Conservation (phyloP, 2,888 invertebrate genomes). For the Harmothoe impar region DNA sequence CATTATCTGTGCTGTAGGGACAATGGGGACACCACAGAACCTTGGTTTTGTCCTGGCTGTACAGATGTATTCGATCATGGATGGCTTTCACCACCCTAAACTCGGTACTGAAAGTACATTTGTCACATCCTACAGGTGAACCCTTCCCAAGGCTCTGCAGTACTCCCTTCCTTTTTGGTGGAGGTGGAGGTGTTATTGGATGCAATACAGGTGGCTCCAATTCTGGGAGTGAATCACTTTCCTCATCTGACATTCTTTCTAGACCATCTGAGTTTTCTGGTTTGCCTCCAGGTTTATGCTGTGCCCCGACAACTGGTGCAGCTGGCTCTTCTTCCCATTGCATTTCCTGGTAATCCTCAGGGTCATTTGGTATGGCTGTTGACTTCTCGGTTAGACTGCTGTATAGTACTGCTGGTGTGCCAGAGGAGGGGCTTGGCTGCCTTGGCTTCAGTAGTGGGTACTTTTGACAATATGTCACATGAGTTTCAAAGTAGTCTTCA, state of each 20-base stretch:
- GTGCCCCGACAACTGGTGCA: background rate
- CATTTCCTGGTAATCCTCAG: background rate
- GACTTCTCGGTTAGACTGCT: too few relatives aligned
- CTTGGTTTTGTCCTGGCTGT: conserved; percentile 28
- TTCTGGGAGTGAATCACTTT: conserved; percentile 17
- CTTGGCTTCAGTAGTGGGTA: background rate
- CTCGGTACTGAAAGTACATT: conserved; percentile 35
- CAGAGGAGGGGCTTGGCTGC: background rate
- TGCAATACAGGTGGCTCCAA: background rate
- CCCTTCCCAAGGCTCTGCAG: conserved; percentile 51
- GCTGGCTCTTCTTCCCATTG: background rate
- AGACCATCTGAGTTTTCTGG: background rate
- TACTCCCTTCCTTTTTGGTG: background rate
- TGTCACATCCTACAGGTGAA: background rate
- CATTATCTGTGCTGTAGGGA: conserved; percentile 46
- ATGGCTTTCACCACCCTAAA: conserved; percentile 44
- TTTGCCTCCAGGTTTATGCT: background rate
- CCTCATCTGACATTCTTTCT: background rate
- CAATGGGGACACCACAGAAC: conserved; percentile 49
- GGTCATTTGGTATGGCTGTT: background rate
- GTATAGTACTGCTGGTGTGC: too few relatives aligned
- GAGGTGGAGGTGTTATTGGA: background rate
- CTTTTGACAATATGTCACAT: conserved; percentile 29
- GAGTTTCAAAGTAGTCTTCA: conserved; percentile 45
- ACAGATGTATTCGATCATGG: conserved; percentile 46